Evolutionary conservation across 1,140 invertebrate genomes (phyloP).

Genomic region (Brachionus rotundiformis): DNA sequence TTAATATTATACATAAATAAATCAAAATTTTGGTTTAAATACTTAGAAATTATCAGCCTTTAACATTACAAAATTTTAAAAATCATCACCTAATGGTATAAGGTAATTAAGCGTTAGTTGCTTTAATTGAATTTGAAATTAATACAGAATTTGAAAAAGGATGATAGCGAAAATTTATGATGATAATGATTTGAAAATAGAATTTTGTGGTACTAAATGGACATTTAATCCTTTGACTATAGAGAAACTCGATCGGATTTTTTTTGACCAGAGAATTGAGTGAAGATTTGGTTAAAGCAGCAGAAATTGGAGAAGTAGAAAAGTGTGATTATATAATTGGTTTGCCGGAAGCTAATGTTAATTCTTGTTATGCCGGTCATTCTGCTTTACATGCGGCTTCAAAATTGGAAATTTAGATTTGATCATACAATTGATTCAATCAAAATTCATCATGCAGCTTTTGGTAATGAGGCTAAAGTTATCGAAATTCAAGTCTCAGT

Average conservation of each 20-base stretch:
- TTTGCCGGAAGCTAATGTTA: constrained; percentile 66
- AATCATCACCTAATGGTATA: too few species aligned
- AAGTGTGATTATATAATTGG: constrained; percentile 63
- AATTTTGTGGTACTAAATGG: too few species aligned
- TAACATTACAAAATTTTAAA: too few species aligned
- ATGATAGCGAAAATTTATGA: too few species aligned
- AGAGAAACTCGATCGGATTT: constrained; percentile 53
- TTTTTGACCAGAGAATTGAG: constrained; percentile 74
- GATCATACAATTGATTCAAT: constrained; percentile 80
- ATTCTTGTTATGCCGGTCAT: constrained; percentile 88
- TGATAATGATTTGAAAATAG: too few species aligned
- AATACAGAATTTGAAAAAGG: too few species aligned
- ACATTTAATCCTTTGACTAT: too few species aligned
- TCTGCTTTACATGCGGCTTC: constrained; percentile 82
- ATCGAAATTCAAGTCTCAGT: constrained; percentile 75
- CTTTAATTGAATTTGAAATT: too few species aligned
- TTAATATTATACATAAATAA: too few species aligned
- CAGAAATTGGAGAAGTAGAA: constrained; percentile 83
- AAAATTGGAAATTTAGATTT: constrained; percentile 93
- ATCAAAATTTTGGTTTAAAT: too few species aligned
- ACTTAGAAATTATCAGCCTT: too few species aligned
- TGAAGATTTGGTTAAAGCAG: constrained; percentile 94
- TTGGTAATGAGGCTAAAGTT: constrained; percentile 86
- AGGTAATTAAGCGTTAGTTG: too few species aligned
- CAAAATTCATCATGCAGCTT: constrained; percentile 92